Base-by-base conservation (phyloP, 2,797 vertebrate genomes). In the Girardinus metallicus region DNA sequence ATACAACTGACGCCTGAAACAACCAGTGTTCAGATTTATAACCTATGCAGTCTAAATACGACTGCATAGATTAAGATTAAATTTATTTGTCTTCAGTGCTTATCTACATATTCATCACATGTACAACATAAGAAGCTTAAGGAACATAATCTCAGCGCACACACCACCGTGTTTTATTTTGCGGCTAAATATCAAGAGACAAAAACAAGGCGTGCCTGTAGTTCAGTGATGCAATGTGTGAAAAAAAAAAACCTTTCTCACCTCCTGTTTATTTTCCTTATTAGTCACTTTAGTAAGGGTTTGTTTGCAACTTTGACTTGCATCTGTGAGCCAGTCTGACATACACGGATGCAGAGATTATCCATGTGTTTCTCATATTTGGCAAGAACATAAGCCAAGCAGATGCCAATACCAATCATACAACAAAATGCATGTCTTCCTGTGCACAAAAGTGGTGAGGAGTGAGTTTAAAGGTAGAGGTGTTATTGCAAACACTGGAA, bases 141-240 rank as follows among this genome's bases (percentile, higher is more conserved):
- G 57, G 66, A 82, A 84, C 83, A 29, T 88, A 91, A 93, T 86
- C 85, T 55, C 34, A 80, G 46, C 12, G 46, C 12, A 51, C 43
- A 66, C n/a, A 29, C 15, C 11, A 72, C 55, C 26, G 5, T 55
- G 68, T 83, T 76, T 85, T 78, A 66, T 60, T 85, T 77, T 80
- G 72, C 80, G 79, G 77, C 74, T 79, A 86, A 85, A 87, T 36
- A 78, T 75, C 29, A 87, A 74, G 79, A 73, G 47, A 81, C 47
- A 83, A 74, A 62, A 53, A 75, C 29, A 47, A 16, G 16, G 55
- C 34, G 29, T 34, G 53, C 72, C 72, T 53, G 51, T 53, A 80
- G 76, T 85, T 91, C 83, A 90, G 60, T 36, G 57, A 72, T 5
- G 55, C 18, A 80, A 81, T 23, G 47, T 75, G 66, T 76, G 2